Conservation (phyloP, 2,797 vertebrate species). For the Notolepis coatsorum region DNA sequence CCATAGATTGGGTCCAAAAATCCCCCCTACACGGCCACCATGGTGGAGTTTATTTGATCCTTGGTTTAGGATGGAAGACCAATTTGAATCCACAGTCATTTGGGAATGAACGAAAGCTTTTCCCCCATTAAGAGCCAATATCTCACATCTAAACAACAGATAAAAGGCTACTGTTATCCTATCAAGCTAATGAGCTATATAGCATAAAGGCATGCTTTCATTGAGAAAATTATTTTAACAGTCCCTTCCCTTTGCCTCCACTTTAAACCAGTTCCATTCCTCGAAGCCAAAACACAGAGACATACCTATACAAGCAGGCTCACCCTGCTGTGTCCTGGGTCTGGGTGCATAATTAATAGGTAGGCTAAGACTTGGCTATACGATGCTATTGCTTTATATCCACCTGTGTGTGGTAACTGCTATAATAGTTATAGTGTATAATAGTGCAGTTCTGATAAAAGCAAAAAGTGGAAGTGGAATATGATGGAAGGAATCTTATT, state of each 20-base stretch:
- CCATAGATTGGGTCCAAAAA: too few relatives aligned
- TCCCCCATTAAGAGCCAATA: conserved; percentile 23
- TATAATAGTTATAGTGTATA: background rate
- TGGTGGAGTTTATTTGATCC: too few relatives aligned
- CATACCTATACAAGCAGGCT: background rate
- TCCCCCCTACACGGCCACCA: too few relatives aligned
- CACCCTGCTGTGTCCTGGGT: conserved; percentile 3
- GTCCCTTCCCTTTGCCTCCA: conserved; percentile 22
- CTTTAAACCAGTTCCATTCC: conserved; percentile 2
- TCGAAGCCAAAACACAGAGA: conserved; percentile 18
- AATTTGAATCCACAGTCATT: conserved; percentile 12
- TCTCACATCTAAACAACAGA: conserved; percentile 27
- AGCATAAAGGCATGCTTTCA: conserved; percentile 55
- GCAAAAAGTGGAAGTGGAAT: background rate
- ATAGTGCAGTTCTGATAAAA: background rate
- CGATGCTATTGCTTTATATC: background rate
- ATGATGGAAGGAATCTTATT: background rate
- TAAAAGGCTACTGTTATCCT: conserved; percentile 46
- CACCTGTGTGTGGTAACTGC: background rate
- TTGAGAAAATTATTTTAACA: conserved; percentile 43
- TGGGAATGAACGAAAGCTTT: conserved; percentile 22
- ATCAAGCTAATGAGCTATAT: conserved; percentile 33
- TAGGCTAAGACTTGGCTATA: background rate
- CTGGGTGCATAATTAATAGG: background rate
- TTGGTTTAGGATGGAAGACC: too few relatives aligned